These are phyloP conservation scores for Doryteuthis pealeii DNA, from an alignment of 1,140 invertebrate genomes.

Conservation along the genomic window DNA sequence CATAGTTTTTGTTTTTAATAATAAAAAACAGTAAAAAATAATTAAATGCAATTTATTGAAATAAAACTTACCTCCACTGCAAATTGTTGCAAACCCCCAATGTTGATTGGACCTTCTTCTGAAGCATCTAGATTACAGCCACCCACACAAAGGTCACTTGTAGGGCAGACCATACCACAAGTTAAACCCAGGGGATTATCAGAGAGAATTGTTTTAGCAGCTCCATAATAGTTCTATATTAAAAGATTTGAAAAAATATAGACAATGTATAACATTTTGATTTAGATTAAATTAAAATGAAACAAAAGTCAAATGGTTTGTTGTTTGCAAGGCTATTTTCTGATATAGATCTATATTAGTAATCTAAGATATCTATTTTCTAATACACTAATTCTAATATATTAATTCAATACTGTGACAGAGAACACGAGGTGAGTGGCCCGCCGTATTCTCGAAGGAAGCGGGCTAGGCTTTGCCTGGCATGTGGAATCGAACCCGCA, in stretches of 20 bases:
- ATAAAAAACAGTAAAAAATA: too few species aligned
- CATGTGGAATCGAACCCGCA: too few species aligned
- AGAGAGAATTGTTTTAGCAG: constrained; percentile 93
- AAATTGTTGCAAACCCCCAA: constrained; percentile 97
- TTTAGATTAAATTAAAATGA: neutral
- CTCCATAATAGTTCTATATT: constrained; percentile 92
- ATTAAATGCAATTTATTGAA: too few species aligned
- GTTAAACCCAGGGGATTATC: constrained; percentile 95
- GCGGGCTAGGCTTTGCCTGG: too few species aligned
- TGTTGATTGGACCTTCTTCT: constrained; percentile 97
- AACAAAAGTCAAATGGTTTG: neutral
- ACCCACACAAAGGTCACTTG: constrained; percentile 95
- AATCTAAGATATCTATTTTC: too few species aligned
- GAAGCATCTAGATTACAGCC: constrained; percentile 93
- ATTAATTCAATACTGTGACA: too few species aligned
- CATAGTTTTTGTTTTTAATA: too few species aligned
- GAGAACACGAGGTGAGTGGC: too few species aligned
- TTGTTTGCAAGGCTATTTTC: neutral
- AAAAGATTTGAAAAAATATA: neutral
- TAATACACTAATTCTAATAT: too few species aligned
- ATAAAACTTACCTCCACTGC: constrained; percentile 86
- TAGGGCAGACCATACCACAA: constrained; percentile 99
- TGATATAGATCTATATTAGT: too few species aligned
- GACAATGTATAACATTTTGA: neutral
- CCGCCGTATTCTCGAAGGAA: too few species aligned